Evolutionary conservation across 1,140 invertebrate genomes (phyloP), one percentile per base, ranked within the genome.

Genomic region (Ceratosolen fusciceps): DNA sequence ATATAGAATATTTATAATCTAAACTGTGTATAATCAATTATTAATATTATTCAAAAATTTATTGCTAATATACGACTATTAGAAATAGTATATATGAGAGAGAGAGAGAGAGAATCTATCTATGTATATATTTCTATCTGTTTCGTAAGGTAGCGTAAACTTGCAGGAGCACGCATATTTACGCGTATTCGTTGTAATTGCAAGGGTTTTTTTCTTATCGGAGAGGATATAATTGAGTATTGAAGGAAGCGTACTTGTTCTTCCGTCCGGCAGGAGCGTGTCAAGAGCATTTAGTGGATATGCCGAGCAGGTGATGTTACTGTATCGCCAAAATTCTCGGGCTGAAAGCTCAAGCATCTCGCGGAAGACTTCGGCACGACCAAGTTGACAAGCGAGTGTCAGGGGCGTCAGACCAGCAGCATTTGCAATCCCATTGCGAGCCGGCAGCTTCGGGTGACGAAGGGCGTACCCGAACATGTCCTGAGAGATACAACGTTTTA

Each of bases 381-480:
- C 98, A 71, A 99, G 91, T 90, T 98, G 97, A 89, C 98, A 98
- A 75, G 98, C 97, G 37, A 99, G 92, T 0, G 98, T 99, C 24
- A 99, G 90, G 0, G 98, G 98, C 0, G 98, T 99, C 67, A 99
- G 92, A 8, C 97, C 97, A n/a, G 95, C 94, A 78, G 92, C 91
- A 89, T 99, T 99, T 65, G 93, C 91, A 37, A 98, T 95, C 8
- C 96, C 96, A 85, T 98, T 97, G 84, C 96, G 95, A 0, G 98
- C 98, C 47, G 97, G 96, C 14, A 95, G 92, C 87, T 95, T 96
- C 8, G 98, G 98, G 91, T 99, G 98, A 65, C 97, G 93, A 5
- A 99, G 92, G 16, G 98, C 98, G 90, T 99, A 99, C 34, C 97
- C 97, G 87, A 99, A 99, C 98, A 99, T 99, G 83, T 97, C 96